Percentiles rank a stretch among this genome's conserved stretches.
Conservation (phyloP, 2,888 invertebrate species). For the Pyrocoelia pectoralis region DNA sequence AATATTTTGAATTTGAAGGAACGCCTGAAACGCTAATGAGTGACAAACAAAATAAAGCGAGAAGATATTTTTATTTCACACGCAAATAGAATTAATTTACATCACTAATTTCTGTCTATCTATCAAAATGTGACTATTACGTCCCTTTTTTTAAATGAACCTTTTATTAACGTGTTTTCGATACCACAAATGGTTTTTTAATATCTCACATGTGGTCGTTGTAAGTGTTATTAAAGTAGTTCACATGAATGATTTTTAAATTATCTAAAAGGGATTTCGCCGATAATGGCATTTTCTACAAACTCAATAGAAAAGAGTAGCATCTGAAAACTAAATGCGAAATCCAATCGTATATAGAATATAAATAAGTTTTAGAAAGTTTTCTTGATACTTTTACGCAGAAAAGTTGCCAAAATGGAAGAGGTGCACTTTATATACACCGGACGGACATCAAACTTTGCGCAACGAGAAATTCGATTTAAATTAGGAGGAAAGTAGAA, state of each 20-base stretch:
- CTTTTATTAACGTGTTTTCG: too few species aligned
- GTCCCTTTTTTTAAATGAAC: too few species aligned
- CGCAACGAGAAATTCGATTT: neutral
- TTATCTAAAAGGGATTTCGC: conserved; percentile 10
- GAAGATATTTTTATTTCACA: too few species aligned
- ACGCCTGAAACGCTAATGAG: too few species aligned
- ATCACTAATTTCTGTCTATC: too few species aligned
- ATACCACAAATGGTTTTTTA: too few species aligned
- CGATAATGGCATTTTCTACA: conserved; percentile 9
- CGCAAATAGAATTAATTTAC: too few species aligned
- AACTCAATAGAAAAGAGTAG: conserved; percentile 12
- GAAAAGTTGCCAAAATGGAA: neutral
- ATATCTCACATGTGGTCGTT: neutral
- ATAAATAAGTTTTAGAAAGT: conserved; percentile 12
- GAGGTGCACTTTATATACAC: neutral
- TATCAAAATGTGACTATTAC: too few species aligned
- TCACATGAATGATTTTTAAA: conserved; percentile 6
- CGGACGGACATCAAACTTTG: neutral
- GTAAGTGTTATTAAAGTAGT: conserved; percentile 3
- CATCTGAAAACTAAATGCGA: conserved; percentile 12
- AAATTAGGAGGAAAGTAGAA: neutral
- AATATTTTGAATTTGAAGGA: too few species aligned
- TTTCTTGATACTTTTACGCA: conserved; percentile 7
- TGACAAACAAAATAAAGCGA: too few species aligned
- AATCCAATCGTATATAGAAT: conserved; percentile 10